Evolutionary conservation across 2,888 invertebrate species (phyloP).

Genomic region (Acleris holmiana): DNA sequence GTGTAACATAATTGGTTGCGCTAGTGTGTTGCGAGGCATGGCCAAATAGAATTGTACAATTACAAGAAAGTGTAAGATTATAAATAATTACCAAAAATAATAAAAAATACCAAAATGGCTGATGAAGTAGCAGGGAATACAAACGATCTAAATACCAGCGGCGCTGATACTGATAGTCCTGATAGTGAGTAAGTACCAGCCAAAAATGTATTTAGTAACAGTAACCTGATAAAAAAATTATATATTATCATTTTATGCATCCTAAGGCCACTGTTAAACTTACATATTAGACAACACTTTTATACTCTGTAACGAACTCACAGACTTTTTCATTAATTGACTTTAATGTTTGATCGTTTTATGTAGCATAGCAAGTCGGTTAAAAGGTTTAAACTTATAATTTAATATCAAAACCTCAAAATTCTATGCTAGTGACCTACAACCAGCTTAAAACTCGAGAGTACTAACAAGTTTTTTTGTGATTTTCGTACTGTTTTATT

Average conservation of each 20-base stretch:
- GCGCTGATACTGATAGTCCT: background rate
- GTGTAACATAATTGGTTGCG: too few species aligned
- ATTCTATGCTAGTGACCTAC: background rate
- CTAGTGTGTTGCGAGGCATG: background rate
- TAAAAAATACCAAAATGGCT: conserved; percentile 1
- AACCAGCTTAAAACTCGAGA: background rate
- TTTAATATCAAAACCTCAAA: background rate
- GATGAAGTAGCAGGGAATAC: background rate
- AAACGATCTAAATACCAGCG: background rate
- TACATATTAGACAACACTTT: too few species aligned
- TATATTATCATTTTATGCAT: too few species aligned
- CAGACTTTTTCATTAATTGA: too few species aligned
- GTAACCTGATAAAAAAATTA: background rate
- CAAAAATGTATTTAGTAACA: conserved; percentile 8
- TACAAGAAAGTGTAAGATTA: too few species aligned
- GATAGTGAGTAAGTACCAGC: conserved; percentile 10
- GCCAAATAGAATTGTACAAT: background rate
- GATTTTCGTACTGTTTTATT: conserved; percentile 12
- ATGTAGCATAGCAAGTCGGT: too few species aligned
- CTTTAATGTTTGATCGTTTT: too few species aligned
- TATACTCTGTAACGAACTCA: too few species aligned
- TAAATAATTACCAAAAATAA: background rate
- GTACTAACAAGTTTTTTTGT: background rate
- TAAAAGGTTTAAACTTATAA: too few species aligned
- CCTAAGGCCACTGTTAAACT: too few species aligned